These are phyloP conservation scores for Dinocampus coccinellae DNA, from an alignment of 2,888 invertebrate genomes.

Conservation along the genomic window DNA sequence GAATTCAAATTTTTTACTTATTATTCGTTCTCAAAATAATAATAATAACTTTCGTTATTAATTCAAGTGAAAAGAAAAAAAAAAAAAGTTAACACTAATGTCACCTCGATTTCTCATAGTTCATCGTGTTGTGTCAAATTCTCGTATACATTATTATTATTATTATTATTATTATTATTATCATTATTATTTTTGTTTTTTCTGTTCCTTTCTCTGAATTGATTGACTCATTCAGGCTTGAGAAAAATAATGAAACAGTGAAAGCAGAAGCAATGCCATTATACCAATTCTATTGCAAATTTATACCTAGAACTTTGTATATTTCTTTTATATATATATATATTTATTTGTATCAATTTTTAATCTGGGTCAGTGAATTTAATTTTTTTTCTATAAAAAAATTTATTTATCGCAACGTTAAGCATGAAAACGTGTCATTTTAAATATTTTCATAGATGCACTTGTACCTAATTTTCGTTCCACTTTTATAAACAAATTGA, in stretches of 20 bases:
- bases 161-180: no score
- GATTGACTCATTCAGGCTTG: constrained; percentile 20
- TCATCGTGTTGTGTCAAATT: no score
- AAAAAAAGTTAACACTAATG: no score
- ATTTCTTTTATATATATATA: no score
- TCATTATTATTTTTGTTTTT: no score
- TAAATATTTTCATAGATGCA: not conserved
- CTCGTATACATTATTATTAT: no score
- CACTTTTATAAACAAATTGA: not conserved
- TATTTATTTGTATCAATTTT: not conserved
- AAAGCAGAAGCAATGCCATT: constrained; percentile 15
- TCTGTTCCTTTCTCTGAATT: not conserved
- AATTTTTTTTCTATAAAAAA: not conserved
- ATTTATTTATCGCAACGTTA: constrained; percentile 1
- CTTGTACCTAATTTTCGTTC: not conserved
- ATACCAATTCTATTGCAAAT: not conserved
- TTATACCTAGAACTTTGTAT: not conserved
- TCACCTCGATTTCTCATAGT: no score
- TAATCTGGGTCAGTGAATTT: not conserved
- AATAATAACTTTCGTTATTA: no score
- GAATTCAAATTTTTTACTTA: no score
- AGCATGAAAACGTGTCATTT: not conserved
- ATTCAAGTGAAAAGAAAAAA: no score
- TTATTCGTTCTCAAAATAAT: no score
- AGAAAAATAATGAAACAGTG: constrained; percentile 7